Evolutionary conservation across 2,797 vertebrate genomes (phyloP), one percentile per base, ranked within the genome.

Genomic region (Erethizon dorsatum): DNA sequence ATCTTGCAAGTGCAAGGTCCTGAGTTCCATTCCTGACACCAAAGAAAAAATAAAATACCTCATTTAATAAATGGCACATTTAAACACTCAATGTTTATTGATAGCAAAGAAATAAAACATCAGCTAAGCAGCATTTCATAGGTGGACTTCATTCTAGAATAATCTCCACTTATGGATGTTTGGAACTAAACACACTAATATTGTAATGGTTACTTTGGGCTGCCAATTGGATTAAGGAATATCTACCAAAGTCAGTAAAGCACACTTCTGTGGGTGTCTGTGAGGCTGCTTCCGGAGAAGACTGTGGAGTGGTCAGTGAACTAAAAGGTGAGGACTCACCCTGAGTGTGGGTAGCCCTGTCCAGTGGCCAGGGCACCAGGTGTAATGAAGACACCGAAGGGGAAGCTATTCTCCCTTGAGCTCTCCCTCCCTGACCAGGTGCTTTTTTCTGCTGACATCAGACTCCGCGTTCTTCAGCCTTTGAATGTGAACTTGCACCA

Each of bases 251-350:
- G 33, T 13, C 12, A 20, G 37, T 33, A 56, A 61, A 13, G 1
- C 10, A 78, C 41, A 2, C 12, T 61, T 61, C 24, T 24, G 7
- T 26, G 0, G 37, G 17, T 75, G 26, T 26, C 45, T 11, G 15
- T 14, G 10, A 41, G 22, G 56, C 5, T 80, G 33, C 59, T 41
- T 18, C 26, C 3, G 28, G 12, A 52, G 5, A 50, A 20, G 47
- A 2, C 79, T 2, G 2, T 1, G 3, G 2, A 8, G 13, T 17
- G 47, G 12, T 73, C 22, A 56, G 26, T 17, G 18, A 15, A 41
- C 24, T 6, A 18, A 22, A 3, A 2, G 33, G 13, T 12, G 45
- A 20, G 22, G 6, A 52, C 6, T 3, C 2, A 0, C 1, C 17
- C 11, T 9, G 2, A 12, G 22, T 3, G 11, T 41, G 8, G 54